A percentile compares a stretch with the other conserved stretches of the same genome.
These are phyloP conservation scores for Smittia aterrima DNA, from an alignment of 2,888 invertebrate species.

Conservation along the genomic window DNA sequence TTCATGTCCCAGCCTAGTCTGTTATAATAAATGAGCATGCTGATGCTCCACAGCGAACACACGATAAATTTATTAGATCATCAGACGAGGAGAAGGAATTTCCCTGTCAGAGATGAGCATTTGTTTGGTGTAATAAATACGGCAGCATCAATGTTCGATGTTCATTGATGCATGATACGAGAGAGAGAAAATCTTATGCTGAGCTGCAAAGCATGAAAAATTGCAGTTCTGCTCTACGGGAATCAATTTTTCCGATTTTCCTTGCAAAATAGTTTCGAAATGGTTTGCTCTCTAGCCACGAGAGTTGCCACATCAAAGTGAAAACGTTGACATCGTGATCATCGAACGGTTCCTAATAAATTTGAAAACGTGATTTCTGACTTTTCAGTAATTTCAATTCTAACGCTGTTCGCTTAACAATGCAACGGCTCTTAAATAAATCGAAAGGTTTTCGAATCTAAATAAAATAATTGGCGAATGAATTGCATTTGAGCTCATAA, in stretches of 20 bases:
- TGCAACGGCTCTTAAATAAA: no score
- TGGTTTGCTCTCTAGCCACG: no score
- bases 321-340: no score
- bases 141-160: conserved; percentile 3
- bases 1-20: background rate
- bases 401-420: no score
- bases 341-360: no score
- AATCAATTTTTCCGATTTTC: background rate
- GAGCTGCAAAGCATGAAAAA: conserved; percentile 9
- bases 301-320: no score
- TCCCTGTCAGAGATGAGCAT: background rate
- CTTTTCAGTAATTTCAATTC: no score
- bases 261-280: no score
- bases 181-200: background rate
- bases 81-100: background rate
- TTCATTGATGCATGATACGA: conserved; percentile 19
- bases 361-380: no score
- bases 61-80: conserved; percentile 41
- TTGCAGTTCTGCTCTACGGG: background rate
- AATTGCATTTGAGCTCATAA: no score
- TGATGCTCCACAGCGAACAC: conserved; percentile 37
- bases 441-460: no score
- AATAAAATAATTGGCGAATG: no score
- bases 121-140: conserved; percentile 9
- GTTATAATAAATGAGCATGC: conserved; percentile 39